A percentile compares a stretch with the other conserved stretches of the same genome.
Conservation (phyloP, 2,888 invertebrate species). For the Conistra vaccinii region DNA sequence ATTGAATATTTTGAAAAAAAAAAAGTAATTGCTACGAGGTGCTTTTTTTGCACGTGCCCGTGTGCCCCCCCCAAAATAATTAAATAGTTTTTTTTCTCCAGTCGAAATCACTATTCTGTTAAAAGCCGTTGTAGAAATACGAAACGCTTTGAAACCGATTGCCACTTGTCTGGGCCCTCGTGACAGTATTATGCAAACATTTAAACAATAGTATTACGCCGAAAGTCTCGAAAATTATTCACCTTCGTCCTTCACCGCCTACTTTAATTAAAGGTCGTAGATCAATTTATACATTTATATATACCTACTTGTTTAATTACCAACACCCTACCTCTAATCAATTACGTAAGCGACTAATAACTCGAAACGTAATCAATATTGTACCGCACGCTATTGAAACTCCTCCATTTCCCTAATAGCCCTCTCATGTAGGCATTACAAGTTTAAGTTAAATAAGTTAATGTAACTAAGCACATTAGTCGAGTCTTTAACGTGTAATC, state of each 20-base stretch:
- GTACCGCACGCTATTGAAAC: constrained; percentile 29
- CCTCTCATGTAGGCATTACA: constrained; percentile 26
- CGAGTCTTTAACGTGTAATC: constrained; percentile 12
- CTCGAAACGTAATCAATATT: constrained; percentile 44
- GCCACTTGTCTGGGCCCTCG: neutral
- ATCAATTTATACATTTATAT: constrained; percentile 4
- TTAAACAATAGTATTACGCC: neutral
- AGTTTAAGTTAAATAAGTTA: constrained; percentile 47
- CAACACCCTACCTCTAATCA: constrained; percentile 21
- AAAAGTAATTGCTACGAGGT: too few relatives aligned
- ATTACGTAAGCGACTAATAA: constrained; percentile 32
- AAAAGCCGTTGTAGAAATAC: neutral
- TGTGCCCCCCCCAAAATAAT: too few relatives aligned
- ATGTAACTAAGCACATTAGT: constrained; percentile 34
- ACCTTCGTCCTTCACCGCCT: neutral
- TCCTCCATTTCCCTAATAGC: constrained; percentile 40
- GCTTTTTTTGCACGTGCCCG: too few relatives aligned
- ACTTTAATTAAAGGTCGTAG: constrained; percentile 27
- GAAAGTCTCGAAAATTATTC: neutral
- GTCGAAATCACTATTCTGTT: too few relatives aligned
- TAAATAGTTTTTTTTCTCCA: too few relatives aligned
- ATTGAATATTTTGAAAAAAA: too few relatives aligned
- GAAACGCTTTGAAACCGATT: neutral
- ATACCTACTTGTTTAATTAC: constrained; percentile 31
- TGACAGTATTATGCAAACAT: too few relatives aligned